phyloP scores from a whole-genome alignment of 1,140 invertebrate genomes.

The Holcopasites calliopsidis region DNA sequence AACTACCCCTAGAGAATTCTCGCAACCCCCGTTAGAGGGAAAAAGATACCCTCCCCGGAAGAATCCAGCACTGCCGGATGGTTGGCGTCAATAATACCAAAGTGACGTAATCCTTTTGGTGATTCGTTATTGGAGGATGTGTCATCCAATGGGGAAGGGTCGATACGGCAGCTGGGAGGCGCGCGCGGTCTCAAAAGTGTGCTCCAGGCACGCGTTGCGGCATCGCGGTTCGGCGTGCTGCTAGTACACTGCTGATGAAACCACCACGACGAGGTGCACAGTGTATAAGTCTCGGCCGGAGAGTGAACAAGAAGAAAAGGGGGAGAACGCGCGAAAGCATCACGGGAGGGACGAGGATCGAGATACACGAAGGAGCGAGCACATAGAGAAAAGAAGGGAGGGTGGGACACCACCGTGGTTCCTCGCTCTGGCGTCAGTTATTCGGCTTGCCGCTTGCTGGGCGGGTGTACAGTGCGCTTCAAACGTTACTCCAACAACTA shows the following conservation, averaged over 20 bases:
- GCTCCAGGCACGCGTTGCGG: conserved; percentile 53
- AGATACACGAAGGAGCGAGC: conserved; percentile 22
- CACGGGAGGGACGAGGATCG: conserved; percentile 45
- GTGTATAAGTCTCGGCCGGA: background rate
- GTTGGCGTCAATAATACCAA: conserved; percentile 75
- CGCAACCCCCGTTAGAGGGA: conserved; percentile 7
- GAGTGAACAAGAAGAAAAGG: conserved; percentile 20
- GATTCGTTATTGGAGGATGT: conserved; percentile 77
- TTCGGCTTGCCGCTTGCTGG: conserved; percentile 60
- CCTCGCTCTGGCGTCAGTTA: conserved; percentile 70
- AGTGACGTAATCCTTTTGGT: conserved; percentile 74
- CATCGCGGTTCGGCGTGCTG: conserved; percentile 51
- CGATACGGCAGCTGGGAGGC: conserved; percentile 69
- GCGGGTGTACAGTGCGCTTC: conserved; percentile 32
- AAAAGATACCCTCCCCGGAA: conserved; percentile 37
- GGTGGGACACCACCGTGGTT: conserved; percentile 45
- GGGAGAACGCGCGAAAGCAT: conserved; percentile 1
- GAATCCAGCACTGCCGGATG: conserved; percentile 56
- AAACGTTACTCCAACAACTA: background rate
- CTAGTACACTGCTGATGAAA: conserved; percentile 36
- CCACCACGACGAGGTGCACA: conserved; percentile 13
- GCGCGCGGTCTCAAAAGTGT: conserved; percentile 48
- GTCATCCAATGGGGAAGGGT: conserved; percentile 75
- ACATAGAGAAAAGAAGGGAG: conserved; percentile 32
- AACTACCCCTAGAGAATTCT: conserved; percentile 24